Base-by-base conservation (phyloP, 1,140 invertebrate genomes). In the Pseudomyrmex sp. region DNA sequence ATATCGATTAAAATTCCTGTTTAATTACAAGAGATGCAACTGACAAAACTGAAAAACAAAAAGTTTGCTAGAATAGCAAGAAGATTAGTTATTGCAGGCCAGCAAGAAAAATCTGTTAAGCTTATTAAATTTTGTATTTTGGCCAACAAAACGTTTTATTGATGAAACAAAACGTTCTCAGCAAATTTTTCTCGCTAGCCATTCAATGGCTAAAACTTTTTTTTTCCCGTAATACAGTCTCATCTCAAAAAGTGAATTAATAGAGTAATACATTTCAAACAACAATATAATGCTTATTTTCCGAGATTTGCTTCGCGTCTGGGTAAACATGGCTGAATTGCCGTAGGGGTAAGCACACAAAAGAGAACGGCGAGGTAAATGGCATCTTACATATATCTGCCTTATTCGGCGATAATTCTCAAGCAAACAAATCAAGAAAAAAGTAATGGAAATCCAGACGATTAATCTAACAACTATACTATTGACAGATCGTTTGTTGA, bases 271-370 rank as follows among this genome's bases (percentile, higher is more conserved):
- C 66, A 73, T 63, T 85, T 56, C 23, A 48, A 23, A 61, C 50
- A 83, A 83, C 70, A 85, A 85, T 84, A 80, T 65, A n/a, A 26
- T 72, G 26, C 56, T 46, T 77, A 79, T 72, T 85, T 66, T 52
- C 62, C 52, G 35, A 70, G 77, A 68, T 86, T 84, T 80, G 66
- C 59, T 59, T 80, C 44, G 35, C 35, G 87, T 89, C 88, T 88
- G 88, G 75, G 80, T 79, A 89, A 89, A 89, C 83, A 89, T 80
- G 65, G 58, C 48, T 86, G 84, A 89, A 89, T 89, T 89, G 86
- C 79, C 84, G 80, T 73, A 65, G 12, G 12, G 50, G 80, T 74
- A 89, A 89, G 89, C 87, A 86, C 52, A 26, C 20, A 48, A 44
- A 63, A 80, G 69, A 86, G 76, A 74, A 35, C 44, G 48, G 77